Evolutionary conservation across 2,113 vertebrate species (phyloP), one percentile per base, ranked within the genome.

Genomic region (Xyliphius kryptos): DNA sequence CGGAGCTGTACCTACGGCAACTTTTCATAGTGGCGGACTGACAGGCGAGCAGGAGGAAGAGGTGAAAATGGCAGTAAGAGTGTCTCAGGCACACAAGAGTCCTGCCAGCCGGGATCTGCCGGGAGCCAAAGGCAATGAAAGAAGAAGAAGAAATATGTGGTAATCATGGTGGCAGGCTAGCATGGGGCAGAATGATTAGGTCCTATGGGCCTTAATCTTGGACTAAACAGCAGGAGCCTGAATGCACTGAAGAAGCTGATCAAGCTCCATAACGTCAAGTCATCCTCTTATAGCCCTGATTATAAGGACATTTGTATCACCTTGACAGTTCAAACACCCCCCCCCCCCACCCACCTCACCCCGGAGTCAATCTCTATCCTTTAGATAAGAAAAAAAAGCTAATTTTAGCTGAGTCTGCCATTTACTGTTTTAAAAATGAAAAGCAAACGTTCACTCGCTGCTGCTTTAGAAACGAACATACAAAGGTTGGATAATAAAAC

Each of bases 151-250:
- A 22, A 47, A 70, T 56, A 76, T 64, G 75, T 80, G 78, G 83
- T 74, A 76, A 76, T 67, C 75, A 63, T 38, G 3, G 36, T 67
- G 75, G 68, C 70, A 67, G 69, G 81, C 82, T 81, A 75, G 72
- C 67, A 74, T 67, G 66, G 72, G 61, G 80, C 47, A 71, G 67
- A 71, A 68, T 72, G 77, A 80, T 74, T 73, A 81, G 74, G 77
- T 63, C 70, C 71, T 65, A 73, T 58, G 73, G 68, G 74, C 80
- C 81, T 71, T 78, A 56, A 49, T 48, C 26, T 44, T 20, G 56
- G 5, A 38, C 40, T 26, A 16, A 16, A 14, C 64, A 21, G 64
- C 48, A 2, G 38, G 55, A 11, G 56, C 17, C 9, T 40, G 13
- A 46, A 36, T 10, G 56, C 48, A 56, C 53, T 36, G 48, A 59